Base-by-base conservation (phyloP, 2,888 invertebrate genomes). In the Lepeophtheirus nordmannii region DNA sequence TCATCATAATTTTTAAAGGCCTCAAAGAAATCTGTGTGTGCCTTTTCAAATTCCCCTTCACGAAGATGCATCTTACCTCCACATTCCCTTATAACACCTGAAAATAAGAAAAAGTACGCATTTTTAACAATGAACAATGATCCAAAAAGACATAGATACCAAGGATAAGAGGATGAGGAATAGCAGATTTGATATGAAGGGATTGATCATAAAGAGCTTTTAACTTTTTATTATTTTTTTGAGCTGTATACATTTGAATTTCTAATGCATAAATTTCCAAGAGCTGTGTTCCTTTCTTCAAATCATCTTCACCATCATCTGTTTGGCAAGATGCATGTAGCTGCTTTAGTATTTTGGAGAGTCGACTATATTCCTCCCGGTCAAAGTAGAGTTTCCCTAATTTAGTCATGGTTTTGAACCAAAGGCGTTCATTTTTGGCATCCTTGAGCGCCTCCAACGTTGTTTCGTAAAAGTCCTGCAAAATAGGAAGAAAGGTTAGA, bases 361-460 rank as follows among this genome's bases (percentile, higher is more conserved):
- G 78, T 78, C 93, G 92, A 70, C 85, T 85, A 75, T 89, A 97
- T 75, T 97, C 96, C 64, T 85, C 87, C 68, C 96, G 82, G 78
- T 99, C 98, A 73, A 93, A 97, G 76, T 98, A 98, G 30, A 98
- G 79, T 78, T 98, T 98, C 60, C 97, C 98, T 71, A 98, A 79
- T 79, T 98, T 98, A 0, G 96, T 97, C 75, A 98, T 98, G 0
- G 98, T 99, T 78, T 99, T 99, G 76, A 99, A 99, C 98, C 98
- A 98, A 67, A 98, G 79, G 69, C 98, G 82, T 77, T 99, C 98
- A 76, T 98, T 99, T 76, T 97, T 97, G 1, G 97, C 96, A 80
- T 98, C 97, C 76, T 91, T 92, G 67, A 92, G 76, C 10, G 92
- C 92, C 74, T 92, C 92, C 72, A 92, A 77, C 0, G 92, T 92